Conservation (phyloP, 1,140 invertebrate species). For the Dinoponera quadriceps region DNA sequence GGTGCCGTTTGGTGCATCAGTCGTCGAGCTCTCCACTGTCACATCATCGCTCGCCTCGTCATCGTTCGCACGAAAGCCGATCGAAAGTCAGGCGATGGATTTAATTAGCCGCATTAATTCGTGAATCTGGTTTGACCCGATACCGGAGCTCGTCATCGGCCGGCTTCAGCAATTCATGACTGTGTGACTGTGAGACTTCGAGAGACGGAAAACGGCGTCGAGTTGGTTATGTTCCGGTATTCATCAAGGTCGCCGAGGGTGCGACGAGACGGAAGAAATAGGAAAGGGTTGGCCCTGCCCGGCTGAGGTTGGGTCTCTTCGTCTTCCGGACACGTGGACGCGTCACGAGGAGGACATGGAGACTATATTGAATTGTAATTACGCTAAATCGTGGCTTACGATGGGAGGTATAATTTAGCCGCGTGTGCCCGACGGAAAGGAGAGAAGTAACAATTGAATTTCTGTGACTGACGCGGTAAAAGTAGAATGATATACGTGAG, state of each 20-base stretch:
- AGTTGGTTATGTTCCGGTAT: conserved; percentile 59
- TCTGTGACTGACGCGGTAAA: neutral
- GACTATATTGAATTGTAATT: conserved; percentile 82
- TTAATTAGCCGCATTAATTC: conserved; percentile 28
- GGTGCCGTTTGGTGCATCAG: conserved; percentile 57
- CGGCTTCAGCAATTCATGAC: conserved; percentile 62
- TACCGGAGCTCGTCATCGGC: conserved; percentile 16
- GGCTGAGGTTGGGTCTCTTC: conserved; percentile 25
- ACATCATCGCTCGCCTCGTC: conserved; percentile 50
- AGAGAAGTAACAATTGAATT: neutral
- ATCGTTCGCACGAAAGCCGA: neutral
- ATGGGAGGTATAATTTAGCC: conserved; percentile 5
- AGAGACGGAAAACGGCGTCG: conserved; percentile 24
- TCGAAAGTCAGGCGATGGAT: conserved; percentile 2
- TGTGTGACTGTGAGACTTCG: conserved; percentile 23
- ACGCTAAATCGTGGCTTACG: conserved; percentile 20
- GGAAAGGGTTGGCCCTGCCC: conserved; percentile 21
- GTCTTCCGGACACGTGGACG: conserved; percentile 63
- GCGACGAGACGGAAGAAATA: conserved; percentile 48
- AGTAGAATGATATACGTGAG: neutral
- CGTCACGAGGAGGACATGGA: conserved; percentile 74
- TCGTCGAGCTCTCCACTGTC: conserved; percentile 42
- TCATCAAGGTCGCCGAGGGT: conserved; percentile 42
- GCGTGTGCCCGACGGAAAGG: neutral
- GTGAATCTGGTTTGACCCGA: neutral